These are phyloP conservation scores for Enteromius trimaculatus DNA, from an alignment of 2,797 vertebrate genomes.

Conservation along the genomic window DNA sequence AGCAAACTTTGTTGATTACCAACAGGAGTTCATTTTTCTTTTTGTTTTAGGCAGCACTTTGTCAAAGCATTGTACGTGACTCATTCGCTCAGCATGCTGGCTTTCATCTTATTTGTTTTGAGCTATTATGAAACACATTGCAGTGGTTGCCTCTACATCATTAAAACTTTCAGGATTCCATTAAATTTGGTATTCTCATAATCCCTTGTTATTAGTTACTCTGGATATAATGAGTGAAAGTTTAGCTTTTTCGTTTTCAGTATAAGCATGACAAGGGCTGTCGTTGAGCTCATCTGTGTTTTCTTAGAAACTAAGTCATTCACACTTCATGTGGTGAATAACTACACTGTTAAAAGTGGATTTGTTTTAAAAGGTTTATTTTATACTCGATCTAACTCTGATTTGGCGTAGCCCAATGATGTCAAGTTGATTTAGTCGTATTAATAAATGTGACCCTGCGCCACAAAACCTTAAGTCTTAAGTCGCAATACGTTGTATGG, in stretches of 20 bases:
- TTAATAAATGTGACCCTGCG: too few relatives aligned
- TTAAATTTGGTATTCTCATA: not conserved
- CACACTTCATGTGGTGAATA: not conserved
- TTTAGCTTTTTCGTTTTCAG: not conserved
- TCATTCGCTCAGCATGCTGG: conserved; percentile 24
- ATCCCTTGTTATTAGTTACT: not conserved
- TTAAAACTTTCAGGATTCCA: conserved; percentile 22
- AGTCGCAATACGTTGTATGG: too few relatives aligned
- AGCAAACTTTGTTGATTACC: conserved; percentile 1
- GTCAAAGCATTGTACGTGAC: conserved; percentile 5
- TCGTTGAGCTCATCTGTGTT: not conserved
- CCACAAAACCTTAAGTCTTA: too few relatives aligned
- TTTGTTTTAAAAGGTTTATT: not conserved
- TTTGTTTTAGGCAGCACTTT: conserved; percentile 8
- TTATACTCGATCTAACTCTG: not conserved
- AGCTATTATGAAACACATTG: conserved; percentile 20
- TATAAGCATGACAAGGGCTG: not conserved
- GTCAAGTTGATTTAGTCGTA: not conserved
- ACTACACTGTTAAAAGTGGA: not conserved
- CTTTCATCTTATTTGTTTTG: conserved; percentile 35
- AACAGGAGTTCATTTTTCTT: not conserved
- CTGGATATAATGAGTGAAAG: not conserved
- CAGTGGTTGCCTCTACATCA: not conserved
- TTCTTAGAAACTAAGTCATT: not conserved
- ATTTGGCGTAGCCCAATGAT: not conserved